Base-by-base conservation (phyloP, 2,113 vertebrate species). In the Acrocephalus kingi region DNA sequence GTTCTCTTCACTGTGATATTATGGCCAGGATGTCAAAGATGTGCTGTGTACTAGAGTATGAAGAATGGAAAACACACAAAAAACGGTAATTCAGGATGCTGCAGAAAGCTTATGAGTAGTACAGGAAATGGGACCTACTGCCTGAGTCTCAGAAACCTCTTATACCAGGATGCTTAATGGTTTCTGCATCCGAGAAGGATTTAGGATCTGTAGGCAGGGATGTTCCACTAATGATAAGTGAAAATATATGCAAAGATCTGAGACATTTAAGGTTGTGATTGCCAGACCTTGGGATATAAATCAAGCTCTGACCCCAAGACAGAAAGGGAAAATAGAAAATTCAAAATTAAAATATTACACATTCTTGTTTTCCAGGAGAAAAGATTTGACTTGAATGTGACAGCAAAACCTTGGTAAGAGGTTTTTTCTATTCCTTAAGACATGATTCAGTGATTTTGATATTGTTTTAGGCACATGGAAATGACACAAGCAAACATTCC, bases 361-460 rank as follows among this genome's bases (percentile, higher is more conserved):
- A 27, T 59, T 91, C 55, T 94, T 86, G 8, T 67, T 96, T 97
- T 96, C 48, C 88, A 98, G 98, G 94, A 89, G 24, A 97, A 97
- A 93, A 97, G 96, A 54, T 98, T 97, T 95, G 98, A 98, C 62
- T 91, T 98, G 87, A 97, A 97, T 51, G 91, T 98, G 93, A 98
- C 90, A 92, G 92, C 98, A 62, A 92, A 94, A 63, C 33, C 91
- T 52, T 98, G 98, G 98, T 98, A 98, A 98, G 93, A 87, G 6
- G 31, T 28, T 27, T 75, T 27, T 64, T 51, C 20, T 56, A 1
- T 64, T 95, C 37, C n/a, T 62, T 52, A 86, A 71, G 52, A 30
- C 15, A 71, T 55, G 30, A 9, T 28, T 67, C 22, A 62, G 46
- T 56, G 37, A 39, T 90, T 91, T 90, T 89, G 6, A 17, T 56